Evolutionary conservation across 2,797 vertebrate species (phyloP).

Genomic region (Lepilemur septentrionalis): DNA sequence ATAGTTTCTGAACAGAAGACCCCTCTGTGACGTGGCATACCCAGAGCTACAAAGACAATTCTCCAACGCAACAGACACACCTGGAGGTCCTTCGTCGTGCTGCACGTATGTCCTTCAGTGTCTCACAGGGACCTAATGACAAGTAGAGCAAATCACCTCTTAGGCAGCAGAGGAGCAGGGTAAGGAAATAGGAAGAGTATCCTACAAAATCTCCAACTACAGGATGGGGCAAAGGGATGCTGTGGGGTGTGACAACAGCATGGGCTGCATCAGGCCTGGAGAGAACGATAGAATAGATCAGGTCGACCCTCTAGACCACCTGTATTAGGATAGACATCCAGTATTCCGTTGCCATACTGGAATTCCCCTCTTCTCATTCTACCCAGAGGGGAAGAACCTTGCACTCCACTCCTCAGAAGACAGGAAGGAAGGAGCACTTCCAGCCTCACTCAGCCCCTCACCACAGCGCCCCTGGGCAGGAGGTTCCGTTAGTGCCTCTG

Average conservation of each 20-base stretch:
- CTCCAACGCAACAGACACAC: not conserved
- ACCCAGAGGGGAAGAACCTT: not conserved
- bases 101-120: not conserved
- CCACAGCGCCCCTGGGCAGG: not conserved
- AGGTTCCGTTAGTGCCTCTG: not conserved
- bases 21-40: not conserved
- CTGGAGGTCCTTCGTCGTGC: not conserved
- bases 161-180: not conserved
- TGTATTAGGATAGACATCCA: not conserved
- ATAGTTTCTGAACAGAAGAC: not conserved
- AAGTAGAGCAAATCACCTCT: not conserved
- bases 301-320: not conserved
- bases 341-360: no score
- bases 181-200: not conserved
- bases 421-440: not conserved
- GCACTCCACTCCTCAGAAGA: not conserved
- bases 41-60: not conserved
- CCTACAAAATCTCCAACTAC: not conserved
- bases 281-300: not conserved
- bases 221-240: not conserved
- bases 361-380: not conserved
- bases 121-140: not conserved
- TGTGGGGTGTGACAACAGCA: accelerated
- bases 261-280: not conserved
- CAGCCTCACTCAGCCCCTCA: not conserved